Percentiles rank a stretch among this genome's conserved stretches.
These are phyloP conservation scores for Trichogramma dendrolimi DNA, from an alignment of 2,888 invertebrate species.

Conservation along the genomic window DNA sequence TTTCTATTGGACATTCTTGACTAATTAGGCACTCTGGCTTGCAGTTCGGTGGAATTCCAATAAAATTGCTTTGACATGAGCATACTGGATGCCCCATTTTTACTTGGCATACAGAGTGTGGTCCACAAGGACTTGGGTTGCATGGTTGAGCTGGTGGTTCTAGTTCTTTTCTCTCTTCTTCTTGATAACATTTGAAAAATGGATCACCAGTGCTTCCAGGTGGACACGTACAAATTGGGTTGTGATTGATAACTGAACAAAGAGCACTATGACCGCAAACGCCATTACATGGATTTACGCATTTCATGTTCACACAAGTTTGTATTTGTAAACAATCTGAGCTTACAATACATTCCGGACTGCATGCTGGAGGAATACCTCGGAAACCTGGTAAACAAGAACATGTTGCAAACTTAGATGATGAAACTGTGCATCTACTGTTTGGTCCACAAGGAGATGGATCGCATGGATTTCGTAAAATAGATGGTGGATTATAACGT, in stretches of 20 bases:
- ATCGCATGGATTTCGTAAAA: conserved; percentile 30
- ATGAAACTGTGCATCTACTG: conserved; percentile 71
- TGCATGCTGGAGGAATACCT: conserved; percentile 78
- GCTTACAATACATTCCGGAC: conserved; percentile 79
- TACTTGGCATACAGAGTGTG: conserved; percentile 78
- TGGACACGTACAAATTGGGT: conserved; percentile 79
- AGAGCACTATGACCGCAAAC: conserved; percentile 74
- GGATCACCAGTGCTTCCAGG: conserved; percentile 76
- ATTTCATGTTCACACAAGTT: conserved; percentile 76
- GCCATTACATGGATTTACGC: conserved; percentile 78
- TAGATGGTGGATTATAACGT: conserved; percentile 11
- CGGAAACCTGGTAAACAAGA: conserved; percentile 65
- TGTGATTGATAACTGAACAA: conserved; percentile 78
- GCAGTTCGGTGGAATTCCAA: conserved; percentile 77
- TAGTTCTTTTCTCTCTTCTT: conserved; percentile 17
- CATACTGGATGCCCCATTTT: conserved; percentile 75
- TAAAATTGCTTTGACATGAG: conserved; percentile 73
- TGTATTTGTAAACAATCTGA: conserved; percentile 76
- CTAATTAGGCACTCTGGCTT: conserved; percentile 79
- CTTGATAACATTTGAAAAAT: conserved; percentile 61
- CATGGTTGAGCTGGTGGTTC: conserved; percentile 58
- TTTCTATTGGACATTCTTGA: conserved; percentile 73
- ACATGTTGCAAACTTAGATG: conserved; percentile 46
- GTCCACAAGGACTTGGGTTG: conserved; percentile 63
- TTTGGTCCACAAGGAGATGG: conserved; percentile 72